Evolutionary conservation across 2,888 invertebrate genomes (phyloP), one percentile per base, ranked within the genome.

Genomic region (Caenorhabditis sinica): DNA sequence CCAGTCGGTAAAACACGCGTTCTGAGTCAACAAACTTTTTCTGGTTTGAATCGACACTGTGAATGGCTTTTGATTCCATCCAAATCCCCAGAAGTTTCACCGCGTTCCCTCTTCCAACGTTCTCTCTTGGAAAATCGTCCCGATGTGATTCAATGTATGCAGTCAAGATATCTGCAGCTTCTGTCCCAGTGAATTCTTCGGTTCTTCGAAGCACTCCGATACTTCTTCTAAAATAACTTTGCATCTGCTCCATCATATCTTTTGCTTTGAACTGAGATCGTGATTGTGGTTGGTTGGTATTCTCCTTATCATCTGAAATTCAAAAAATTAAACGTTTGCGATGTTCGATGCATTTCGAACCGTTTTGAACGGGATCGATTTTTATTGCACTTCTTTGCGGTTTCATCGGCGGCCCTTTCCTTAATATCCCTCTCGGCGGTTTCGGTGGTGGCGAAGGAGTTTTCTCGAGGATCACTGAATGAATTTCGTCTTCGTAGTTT

Each of bases 391-490:
- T 74, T 45, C 85, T 36, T 61, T 74, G 82, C 25, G 85, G 85
- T 30, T 85, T 85, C 79, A 85, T 74, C 3, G 85, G 85, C n/a
- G 85, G 58, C n/a, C 43, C 49, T 71, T 79, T 71, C 4, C 85
- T 63, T 40, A 79, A 20, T 25, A 82, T 61, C 9, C 85, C 85
- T 56, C 85, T 53, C 28, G 82, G 82, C 17, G 85, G 85, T 58
- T 85, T 85, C 40, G 82, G 74, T 30, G 85, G 85, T 5, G 85
- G 81, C n/a, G 77, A 72, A 0, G 76, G 79, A 13, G 83, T 83
- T 3, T 73, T 61, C 23, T 83, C 83, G 13, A 49, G 36, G 30
- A 76, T 51, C 13, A 74, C 68, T 23, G 58, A 33, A 77, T 77
- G 66, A 51, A 53, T n/a, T 23, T 40, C 51, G 20, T 81, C 74